Evolutionary conservation across 2,888 invertebrate genomes (phyloP).

Genomic region (Conomelus anceps): DNA sequence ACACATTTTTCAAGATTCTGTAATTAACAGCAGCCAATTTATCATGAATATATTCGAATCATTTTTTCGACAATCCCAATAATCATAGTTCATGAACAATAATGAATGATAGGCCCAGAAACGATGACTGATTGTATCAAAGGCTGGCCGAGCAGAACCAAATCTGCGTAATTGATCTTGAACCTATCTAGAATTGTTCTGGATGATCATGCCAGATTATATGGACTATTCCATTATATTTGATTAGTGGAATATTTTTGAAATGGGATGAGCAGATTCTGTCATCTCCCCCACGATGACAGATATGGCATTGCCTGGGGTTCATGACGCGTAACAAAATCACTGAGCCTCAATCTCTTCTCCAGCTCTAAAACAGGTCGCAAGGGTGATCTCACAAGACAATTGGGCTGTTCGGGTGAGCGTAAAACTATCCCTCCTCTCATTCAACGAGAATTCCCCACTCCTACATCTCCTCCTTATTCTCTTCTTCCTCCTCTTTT

Average conservation of each 20-base stretch:
- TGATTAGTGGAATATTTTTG: background rate
- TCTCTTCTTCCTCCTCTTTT: background rate
- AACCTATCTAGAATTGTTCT: background rate
- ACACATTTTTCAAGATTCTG: no score
- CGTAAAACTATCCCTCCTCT: background rate
- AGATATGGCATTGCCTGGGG: background rate
- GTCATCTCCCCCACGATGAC: background rate
- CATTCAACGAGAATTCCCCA: no score
- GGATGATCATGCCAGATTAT: background rate
- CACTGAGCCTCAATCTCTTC: background rate
- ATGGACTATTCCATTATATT: no score
- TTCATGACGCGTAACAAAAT: background rate
- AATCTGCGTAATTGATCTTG: no score
- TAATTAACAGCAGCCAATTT: no score
- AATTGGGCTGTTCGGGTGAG: background rate
- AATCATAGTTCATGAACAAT: no score
- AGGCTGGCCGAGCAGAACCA: no score
- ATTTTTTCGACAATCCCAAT: no score
- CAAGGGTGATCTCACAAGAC: background rate
- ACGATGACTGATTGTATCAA: no score
- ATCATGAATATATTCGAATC: no score
- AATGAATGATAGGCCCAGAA: no score
- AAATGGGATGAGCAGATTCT: background rate
- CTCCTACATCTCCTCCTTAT: background rate
- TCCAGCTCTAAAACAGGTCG: background rate